Conservation (phyloP, 2,797 vertebrate species). For the Chloroceryle inda region DNA sequence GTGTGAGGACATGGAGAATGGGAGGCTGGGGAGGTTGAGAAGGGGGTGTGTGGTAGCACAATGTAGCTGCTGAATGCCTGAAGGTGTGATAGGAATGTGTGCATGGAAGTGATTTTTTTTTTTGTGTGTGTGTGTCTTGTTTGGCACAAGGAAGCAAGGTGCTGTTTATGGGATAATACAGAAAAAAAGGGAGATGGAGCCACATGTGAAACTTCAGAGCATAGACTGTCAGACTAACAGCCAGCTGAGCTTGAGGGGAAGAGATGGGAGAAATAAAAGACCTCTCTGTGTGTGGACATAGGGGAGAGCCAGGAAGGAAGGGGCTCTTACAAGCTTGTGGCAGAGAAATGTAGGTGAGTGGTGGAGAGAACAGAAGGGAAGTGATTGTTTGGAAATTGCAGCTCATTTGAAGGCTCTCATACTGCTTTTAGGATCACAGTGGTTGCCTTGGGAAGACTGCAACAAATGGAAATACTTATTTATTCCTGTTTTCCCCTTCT, state of each 20-base stretch:
- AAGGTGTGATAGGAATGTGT: background rate
- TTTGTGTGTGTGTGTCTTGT: background rate
- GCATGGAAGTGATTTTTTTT: background rate
- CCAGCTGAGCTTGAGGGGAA: background rate
- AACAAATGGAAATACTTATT: background rate
- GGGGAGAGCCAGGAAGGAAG: background rate
- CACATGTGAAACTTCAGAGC: background rate
- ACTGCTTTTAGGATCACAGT: background rate
- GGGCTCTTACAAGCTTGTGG: background rate
- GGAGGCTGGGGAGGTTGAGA: background rate
- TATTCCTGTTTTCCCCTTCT: background rate
- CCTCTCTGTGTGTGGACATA: no score
- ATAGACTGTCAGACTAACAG: background rate
- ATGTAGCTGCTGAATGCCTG: background rate
- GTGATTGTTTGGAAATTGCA: background rate
- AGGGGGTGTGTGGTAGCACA: rapidly evolving
- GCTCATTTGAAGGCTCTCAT: background rate
- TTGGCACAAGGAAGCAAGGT: background rate
- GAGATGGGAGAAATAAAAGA: background rate
- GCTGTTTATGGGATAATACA: background rate
- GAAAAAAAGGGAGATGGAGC: background rate
- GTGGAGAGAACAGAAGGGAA: background rate
- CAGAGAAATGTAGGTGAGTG: background rate
- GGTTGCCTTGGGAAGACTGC: background rate
- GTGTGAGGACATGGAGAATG: rapidly evolving